phyloP scores from a whole-genome alignment of 2,888 invertebrate species.

The Aleiodes testaceus region DNA sequence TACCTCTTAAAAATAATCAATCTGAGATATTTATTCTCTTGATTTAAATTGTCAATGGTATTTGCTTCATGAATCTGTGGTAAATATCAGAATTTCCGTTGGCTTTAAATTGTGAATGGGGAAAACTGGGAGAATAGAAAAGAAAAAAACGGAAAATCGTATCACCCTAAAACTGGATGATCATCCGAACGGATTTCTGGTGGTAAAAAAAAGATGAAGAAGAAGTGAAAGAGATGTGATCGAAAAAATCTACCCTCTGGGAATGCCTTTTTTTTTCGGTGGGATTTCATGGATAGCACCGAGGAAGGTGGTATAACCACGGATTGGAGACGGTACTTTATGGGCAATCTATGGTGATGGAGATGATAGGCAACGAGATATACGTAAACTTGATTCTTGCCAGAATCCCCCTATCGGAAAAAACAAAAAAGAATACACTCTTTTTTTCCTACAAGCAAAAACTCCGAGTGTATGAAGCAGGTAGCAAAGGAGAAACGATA shows the following conservation, averaged over 20 bases:
- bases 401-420: constrained; percentile 57
- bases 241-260: constrained; percentile 43
- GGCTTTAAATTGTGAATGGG: background rate
- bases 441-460: constrained; percentile 6
- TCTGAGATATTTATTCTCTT: background rate
- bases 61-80: background rate
- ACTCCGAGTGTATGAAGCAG: constrained; percentile 39
- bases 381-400: constrained; percentile 71
- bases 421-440: constrained; percentile 15
- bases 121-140: constrained; percentile 3
- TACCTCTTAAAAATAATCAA: constrained; percentile 7
- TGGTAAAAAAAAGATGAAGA: constrained; percentile 37
- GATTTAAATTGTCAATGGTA: background rate
- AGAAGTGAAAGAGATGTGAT: constrained; percentile 49
- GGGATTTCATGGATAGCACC: constrained; percentile 51
- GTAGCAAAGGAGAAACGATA: constrained; percentile 22
- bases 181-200: constrained; percentile 21
- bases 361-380: constrained; percentile 73
- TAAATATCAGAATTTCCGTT: constrained; percentile 1
- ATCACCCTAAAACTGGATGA: constrained; percentile 23
- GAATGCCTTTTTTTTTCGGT: constrained; percentile 48
- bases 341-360: constrained; percentile 73
- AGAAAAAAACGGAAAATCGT: constrained; percentile 18
- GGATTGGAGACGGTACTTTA: constrained; percentile 71
- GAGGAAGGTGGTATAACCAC: constrained; percentile 66